phyloP scores from a whole-genome alignment of 37 sponge, comb jelly and placozoan genomes.

The Mnemiopsis leidyi region DNA sequence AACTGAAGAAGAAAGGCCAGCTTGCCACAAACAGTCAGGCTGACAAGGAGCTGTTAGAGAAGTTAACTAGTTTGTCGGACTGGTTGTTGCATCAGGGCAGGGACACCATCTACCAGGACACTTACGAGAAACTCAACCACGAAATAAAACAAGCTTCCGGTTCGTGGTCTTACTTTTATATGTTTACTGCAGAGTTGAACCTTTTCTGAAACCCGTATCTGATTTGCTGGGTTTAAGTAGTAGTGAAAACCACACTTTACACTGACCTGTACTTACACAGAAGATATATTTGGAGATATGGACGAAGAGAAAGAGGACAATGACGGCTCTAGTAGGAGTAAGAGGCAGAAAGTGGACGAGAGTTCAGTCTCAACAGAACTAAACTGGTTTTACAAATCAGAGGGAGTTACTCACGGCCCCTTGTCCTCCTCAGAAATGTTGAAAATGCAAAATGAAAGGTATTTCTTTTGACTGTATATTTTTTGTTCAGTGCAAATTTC shows the following conservation, averaged over 20 bases:
- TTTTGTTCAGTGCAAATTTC: no score
- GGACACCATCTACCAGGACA: conserved; percentile 40
- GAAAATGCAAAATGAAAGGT: conserved; percentile 19
- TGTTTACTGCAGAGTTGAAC: no score
- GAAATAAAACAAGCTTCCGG: conserved; percentile 45
- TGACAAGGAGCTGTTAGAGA: conserved; percentile 34
- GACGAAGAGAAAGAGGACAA: not conserved
- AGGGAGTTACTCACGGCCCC: not conserved
- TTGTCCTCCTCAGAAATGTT: conserved; percentile 28
- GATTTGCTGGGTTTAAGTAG: no score
- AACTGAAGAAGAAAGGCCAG: conserved; percentile 53
- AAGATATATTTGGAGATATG: conserved; percentile 46
- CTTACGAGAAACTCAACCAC: conserved; percentile 18
- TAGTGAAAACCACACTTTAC: no score
- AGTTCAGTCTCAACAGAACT: not conserved
- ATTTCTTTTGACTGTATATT: not conserved
- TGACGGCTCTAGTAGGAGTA: not conserved
- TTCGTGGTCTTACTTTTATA: no score
- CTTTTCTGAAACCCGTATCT: no score
- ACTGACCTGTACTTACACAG: no score
- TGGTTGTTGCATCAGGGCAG: conserved; percentile 19
- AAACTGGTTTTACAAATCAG: conserved; percentile 46
- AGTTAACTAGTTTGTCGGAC: conserved; percentile 5
- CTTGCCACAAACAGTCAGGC: not conserved
- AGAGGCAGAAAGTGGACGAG: not conserved